phyloP scores from a whole-genome alignment of 2,888 invertebrate genomes.

The Coecobrya sp. region DNA sequence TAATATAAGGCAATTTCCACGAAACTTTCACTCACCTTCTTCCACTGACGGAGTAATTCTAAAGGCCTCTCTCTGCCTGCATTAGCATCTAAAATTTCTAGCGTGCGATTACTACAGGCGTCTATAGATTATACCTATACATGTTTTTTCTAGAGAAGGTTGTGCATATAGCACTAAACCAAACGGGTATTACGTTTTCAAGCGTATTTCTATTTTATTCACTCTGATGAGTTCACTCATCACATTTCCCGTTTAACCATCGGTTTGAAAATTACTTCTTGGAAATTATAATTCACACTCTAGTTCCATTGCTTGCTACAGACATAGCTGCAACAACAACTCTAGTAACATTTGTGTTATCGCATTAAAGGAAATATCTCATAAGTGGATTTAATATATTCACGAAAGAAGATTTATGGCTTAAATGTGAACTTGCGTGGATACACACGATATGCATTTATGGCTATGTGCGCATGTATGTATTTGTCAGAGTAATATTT shows the following conservation, averaged over 20 bases:
- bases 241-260: conserved; percentile 21
- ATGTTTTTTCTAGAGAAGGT: too few species aligned
- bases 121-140: conserved; percentile 32
- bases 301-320: background rate
- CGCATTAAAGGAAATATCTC: conserved; percentile 32
- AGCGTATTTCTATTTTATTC: conserved; percentile 31
- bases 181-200: conserved; percentile 14
- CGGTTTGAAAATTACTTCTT: conserved; percentile 49
- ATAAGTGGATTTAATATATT: conserved; percentile 24
- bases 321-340: background rate
- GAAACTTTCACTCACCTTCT: conserved; percentile 19
- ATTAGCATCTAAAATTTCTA: conserved; percentile 3
- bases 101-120: background rate
- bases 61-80: conserved; percentile 57
- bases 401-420: conserved; percentile 14
- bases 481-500: background rate
- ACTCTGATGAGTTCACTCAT: conserved; percentile 42
- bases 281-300: conserved; percentile 25
- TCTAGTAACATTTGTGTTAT: conserved; percentile 1
- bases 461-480: background rate
- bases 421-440: background rate
- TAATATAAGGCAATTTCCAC: conserved; percentile 37
- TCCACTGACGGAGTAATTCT: background rate
- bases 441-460: background rate
- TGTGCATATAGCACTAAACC: too few species aligned